These are phyloP conservation scores for Enteromius fasciolatus DNA, from an alignment of 2,797 vertebrate species.

Conservation along the genomic window DNA sequence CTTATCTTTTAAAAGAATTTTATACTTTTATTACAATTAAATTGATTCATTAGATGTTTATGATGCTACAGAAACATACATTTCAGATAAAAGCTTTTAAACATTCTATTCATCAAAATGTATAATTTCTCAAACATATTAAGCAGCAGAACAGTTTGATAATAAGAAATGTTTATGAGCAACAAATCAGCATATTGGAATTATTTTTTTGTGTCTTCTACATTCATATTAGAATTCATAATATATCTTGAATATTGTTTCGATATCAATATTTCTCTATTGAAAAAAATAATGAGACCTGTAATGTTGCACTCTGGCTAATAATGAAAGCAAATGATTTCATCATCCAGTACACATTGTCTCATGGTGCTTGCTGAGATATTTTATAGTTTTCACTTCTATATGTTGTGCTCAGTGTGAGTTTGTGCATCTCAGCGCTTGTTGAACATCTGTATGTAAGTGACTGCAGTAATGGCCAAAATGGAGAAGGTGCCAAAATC, in stretches of 20 bases:
- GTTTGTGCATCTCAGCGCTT: neutral
- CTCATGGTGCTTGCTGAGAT: neutral
- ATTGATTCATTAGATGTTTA: neutral
- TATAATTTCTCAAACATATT: neutral
- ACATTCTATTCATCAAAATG: neutral
- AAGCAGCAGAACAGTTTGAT: neutral
- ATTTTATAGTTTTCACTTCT: constrained; percentile 1
- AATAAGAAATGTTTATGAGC: neutral
- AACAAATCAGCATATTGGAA: neutral
- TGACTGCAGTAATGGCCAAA: constrained; percentile 25
- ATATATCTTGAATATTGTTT: neutral
- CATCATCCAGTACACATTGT: neutral
- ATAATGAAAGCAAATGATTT: neutral
- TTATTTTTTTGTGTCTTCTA: neutral
- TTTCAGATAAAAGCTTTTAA: neutral
- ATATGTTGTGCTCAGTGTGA: neutral
- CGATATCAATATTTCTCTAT: neutral
- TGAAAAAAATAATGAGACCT: neutral
- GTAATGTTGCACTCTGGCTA: neutral
- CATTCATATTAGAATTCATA: neutral
- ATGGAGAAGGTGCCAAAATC: constrained; percentile 39
- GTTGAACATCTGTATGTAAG: constrained; percentile 30
- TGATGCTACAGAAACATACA: neutral
- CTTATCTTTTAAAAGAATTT: neutral
- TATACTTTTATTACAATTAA: neutral